A percentile compares a stretch with the other conserved stretches of the same genome.
phyloP scores from a whole-genome alignment of 2,797 vertebrate genomes.

The Leptatherina wallacei region DNA sequence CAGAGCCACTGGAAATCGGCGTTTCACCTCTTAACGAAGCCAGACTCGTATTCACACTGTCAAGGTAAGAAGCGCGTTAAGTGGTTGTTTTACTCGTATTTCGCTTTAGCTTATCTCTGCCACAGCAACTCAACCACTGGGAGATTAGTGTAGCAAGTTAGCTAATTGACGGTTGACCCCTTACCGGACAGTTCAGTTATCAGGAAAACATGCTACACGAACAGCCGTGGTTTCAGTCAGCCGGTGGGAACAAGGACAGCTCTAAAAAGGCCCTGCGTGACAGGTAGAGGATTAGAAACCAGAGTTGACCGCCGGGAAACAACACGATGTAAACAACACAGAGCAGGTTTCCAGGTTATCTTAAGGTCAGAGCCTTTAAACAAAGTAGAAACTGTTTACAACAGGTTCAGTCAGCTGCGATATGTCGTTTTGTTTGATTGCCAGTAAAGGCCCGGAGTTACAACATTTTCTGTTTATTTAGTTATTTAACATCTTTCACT shows the following conservation, averaged over 20 bases:
- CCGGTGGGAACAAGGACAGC: background rate
- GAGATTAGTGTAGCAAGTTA: conserved; percentile 25
- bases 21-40: background rate
- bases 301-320: background rate
- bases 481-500: too few species aligned
- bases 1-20: background rate
- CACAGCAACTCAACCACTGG: background rate
- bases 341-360: background rate
- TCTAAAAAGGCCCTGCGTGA: background rate
- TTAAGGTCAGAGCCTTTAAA: background rate
- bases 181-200: background rate
- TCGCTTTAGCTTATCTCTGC: conserved; percentile 15
- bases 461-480: too few species aligned
- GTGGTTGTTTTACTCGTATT: background rate
- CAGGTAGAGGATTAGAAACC: conserved; percentile 8
- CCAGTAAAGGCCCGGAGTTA: background rate
- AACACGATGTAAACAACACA: conserved; percentile 11
- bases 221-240: background rate
- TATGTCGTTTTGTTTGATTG: too few species aligned
- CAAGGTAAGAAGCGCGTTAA: conserved; percentile 14
- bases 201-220: background rate
- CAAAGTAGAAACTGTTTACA: background rate
- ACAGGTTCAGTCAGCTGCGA: background rate
- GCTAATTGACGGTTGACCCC: conserved; percentile 11
- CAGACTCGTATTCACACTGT: accelerated